phyloP scores from a whole-genome alignment of 2,888 invertebrate genomes.

The Drosophila macrospina region DNA sequence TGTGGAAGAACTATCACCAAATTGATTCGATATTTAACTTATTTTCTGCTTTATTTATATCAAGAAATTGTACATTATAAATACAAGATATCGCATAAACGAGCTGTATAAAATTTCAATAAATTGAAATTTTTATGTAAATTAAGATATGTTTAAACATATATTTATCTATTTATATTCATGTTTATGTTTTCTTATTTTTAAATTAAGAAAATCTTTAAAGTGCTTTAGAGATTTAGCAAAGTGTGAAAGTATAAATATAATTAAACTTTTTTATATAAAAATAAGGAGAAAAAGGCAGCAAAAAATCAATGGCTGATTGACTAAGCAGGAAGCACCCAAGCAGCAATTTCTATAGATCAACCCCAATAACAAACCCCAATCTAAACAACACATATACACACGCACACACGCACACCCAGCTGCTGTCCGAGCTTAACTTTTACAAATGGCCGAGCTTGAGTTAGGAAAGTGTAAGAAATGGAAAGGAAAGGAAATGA shows the following conservation, averaged over 20 bases:
- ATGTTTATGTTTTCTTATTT: neutral
- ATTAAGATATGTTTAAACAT: no score
- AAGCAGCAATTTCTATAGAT: conserved; percentile 31
- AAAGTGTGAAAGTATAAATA: conserved; percentile 54
- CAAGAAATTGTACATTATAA: no score
- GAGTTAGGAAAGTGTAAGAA: conserved; percentile 46
- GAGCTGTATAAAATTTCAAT: no score
- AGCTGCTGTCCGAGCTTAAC: conserved; percentile 43
- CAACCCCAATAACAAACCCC: conserved; percentile 6
- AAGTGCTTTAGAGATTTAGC: conserved; percentile 38
- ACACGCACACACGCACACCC: conserved; percentile 5
- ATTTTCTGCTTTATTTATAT: no score
- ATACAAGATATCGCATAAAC: no score
- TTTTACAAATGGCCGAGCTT: conserved; percentile 62
- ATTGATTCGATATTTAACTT: no score
- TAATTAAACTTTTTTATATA: conserved; percentile 15
- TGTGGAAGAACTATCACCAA: no score
- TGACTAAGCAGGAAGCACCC: conserved; percentile 44
- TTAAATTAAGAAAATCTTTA: conserved; percentile 10
- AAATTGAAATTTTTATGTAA: no score
- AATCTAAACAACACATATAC: neutral
- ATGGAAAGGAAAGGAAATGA: conserved; percentile 21
- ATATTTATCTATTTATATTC: neutral
- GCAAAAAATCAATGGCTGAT: conserved; percentile 49
- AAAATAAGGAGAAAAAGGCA: conserved; percentile 29